Evolutionary conservation across 2,113 vertebrate genomes (phyloP).

Genomic region (Monopterus albus): DNA sequence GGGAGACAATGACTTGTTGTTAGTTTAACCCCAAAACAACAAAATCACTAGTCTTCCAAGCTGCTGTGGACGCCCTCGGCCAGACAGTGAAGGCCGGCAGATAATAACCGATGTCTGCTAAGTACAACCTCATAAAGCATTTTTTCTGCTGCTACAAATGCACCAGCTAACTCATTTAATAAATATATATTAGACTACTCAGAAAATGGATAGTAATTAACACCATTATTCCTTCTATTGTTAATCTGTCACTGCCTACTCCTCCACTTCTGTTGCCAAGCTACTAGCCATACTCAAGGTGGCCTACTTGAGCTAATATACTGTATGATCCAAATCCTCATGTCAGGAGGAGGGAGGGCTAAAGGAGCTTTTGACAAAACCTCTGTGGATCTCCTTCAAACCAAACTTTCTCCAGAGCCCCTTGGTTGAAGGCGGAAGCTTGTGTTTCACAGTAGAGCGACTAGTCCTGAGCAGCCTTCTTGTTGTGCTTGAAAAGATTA

Average conservation of each 20-base stretch:
- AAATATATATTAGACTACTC: background rate
- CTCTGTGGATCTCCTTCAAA: conserved; percentile 12
- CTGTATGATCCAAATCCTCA: conserved; percentile 8
- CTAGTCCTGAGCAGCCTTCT: conserved; percentile 62
- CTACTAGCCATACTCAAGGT: conserved; percentile 57
- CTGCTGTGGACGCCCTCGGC: conserved; percentile 61
- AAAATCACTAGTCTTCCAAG: conserved; percentile 88
- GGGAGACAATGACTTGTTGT: conserved; percentile 85
- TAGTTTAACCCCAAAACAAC: conserved; percentile 77
- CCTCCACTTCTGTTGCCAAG: conserved; percentile 50
- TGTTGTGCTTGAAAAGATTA: conserved; percentile 48
- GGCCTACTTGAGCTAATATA: conserved; percentile 66
- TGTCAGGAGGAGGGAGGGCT: background rate
- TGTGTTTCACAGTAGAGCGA: conserved; percentile 31
- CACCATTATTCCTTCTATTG: background rate
- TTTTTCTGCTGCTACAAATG: background rate
- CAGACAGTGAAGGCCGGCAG: background rate
- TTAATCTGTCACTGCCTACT: background rate
- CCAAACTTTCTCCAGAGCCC: background rate
- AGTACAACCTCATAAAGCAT: no score
- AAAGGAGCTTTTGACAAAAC: conserved; percentile 22
- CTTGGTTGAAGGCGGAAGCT: conserved; percentile 66
- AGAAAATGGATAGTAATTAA: background rate
- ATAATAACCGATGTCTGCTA: no score
- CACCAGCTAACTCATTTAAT: background rate